Evolutionary conservation across 1,140 invertebrate genomes (phyloP).

Genomic region (Paramacrobiotus metropolitanus): DNA sequence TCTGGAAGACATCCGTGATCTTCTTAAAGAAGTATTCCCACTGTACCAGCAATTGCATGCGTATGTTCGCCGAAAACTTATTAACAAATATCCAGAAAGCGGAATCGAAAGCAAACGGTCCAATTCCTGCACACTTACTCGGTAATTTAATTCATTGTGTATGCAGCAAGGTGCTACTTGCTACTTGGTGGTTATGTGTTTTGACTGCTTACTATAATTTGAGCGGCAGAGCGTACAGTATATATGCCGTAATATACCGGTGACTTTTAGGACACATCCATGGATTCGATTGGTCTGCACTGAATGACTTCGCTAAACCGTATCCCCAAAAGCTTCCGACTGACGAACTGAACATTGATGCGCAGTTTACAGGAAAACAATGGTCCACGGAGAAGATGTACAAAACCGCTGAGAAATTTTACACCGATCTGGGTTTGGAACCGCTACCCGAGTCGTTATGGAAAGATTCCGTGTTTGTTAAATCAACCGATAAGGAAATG

Average conservation of each 20-base stretch:
- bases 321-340: background rate
- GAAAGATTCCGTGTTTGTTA: conserved; percentile 2
- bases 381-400: conserved; percentile 16
- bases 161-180: too few species aligned
- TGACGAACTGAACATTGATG: background rate
- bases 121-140: conserved; percentile 21
- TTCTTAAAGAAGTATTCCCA: conserved; percentile 57
- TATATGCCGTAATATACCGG: too few species aligned
- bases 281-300: background rate
- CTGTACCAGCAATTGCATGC: conserved; percentile 67
- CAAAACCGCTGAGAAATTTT: conserved; percentile 12
- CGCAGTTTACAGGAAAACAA: background rate
- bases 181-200: too few species aligned
- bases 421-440: background rate
- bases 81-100: conserved; percentile 30
- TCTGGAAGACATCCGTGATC: conserved; percentile 41
- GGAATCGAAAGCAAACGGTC: conserved; percentile 11
- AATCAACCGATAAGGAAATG: conserved; percentile 9
- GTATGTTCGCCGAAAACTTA: conserved; percentile 56
- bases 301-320: background rate
- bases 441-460: background rate
- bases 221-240: background rate
- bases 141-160: conserved; percentile 16
- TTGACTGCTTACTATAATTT: too few species aligned
- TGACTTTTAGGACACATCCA: background rate